A percentile compares a stretch with the other conserved stretches of the same genome.
phyloP scores from a whole-genome alignment of 2,888 invertebrate genomes.

The Tachina lurida region DNA sequence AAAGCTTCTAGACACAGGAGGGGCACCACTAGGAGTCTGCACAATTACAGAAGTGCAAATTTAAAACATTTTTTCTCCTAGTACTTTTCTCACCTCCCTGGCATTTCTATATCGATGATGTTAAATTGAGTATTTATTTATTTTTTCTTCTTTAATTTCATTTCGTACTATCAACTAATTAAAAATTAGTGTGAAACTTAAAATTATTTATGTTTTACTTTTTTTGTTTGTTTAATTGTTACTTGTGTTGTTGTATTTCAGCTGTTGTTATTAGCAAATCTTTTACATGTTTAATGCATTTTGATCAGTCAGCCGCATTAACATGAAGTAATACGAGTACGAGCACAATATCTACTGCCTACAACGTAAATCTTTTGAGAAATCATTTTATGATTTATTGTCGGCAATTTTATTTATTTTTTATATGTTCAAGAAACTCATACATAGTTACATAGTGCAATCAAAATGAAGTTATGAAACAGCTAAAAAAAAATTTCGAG shows the following conservation, averaged over 20 bases:
- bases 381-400: conserved; percentile 53
- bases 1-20: no score
- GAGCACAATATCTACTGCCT: conserved; percentile 44
- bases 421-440: neutral
- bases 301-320: conserved; percentile 67
- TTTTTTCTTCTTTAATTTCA: conserved; percentile 28
- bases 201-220: conserved; percentile 26
- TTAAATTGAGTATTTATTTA: conserved; percentile 37
- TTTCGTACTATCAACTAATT: conserved; percentile 44
- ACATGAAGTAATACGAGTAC: conserved; percentile 58
- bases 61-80: neutral
- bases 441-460: neutral
- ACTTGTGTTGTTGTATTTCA: conserved; percentile 8
- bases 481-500: neutral
- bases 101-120: conserved; percentile 49
- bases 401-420: neutral
- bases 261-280: conserved; percentile 62
- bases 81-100: conserved; percentile 3
- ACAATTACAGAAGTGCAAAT: no score
- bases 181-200: conserved; percentile 52
- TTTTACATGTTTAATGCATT: conserved; percentile 60
- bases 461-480: neutral
- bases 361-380: conserved; percentile 61
- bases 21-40: no score
- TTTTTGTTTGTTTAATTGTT: conserved; percentile 33